Conservation (phyloP, 2,888 invertebrate genomes). For the Podabrus alpinus region DNA sequence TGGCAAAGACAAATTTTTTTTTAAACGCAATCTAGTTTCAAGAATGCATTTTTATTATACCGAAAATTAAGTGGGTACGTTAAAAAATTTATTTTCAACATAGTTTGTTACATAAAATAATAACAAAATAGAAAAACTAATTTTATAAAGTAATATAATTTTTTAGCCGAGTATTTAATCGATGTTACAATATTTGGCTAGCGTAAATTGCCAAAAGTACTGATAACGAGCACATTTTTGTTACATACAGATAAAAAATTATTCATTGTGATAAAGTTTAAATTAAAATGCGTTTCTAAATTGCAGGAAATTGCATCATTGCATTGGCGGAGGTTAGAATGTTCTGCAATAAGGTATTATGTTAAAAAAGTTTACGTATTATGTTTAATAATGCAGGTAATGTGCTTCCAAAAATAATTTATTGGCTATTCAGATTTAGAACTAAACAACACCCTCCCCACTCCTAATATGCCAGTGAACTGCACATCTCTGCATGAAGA, state of each 20-base stretch:
- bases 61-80: background rate
- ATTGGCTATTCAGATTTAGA: slow-evolving; percentile 3
- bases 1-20: background rate
- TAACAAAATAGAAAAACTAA: background rate
- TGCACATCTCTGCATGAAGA: slow-evolving; percentile 10
- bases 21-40: background rate
- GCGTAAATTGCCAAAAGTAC: background rate
- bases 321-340: background rate
- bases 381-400: background rate
- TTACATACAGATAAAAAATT: background rate
- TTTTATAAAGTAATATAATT: background rate
- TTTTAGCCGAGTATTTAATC: background rate
- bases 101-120: background rate
- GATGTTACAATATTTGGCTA: background rate
- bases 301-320: background rate
- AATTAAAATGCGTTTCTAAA: background rate
- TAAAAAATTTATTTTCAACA: background rate
- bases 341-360: background rate
- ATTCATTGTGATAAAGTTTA: background rate
- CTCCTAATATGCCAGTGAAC: slow-evolving; percentile 5
- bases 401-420: slow-evolving; percentile 1
- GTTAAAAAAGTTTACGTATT: background rate
- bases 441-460: slow-evolving; percentile 1
- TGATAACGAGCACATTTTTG: background rate
- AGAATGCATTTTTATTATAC: background rate